Conservation (phyloP, 2,797 vertebrate genomes). For the Rhabdomys pumilio region DNA sequence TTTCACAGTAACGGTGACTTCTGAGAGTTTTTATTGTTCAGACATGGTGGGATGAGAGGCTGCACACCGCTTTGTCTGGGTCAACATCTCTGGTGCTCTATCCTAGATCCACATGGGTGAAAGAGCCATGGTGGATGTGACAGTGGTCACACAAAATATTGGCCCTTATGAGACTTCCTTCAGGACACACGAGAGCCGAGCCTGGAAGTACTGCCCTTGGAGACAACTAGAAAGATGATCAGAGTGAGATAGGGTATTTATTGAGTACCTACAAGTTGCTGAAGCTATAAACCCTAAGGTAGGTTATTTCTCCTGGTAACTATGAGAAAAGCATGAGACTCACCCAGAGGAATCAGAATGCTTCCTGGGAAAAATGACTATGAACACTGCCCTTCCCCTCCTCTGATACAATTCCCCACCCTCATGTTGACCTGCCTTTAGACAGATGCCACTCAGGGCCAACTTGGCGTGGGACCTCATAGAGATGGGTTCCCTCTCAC, state of each 20-base stretch:
- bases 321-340: background rate
- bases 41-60: background rate
- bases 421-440: background rate
- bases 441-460: too few species aligned
- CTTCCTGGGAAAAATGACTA: too few species aligned
- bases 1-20: constrained; percentile 89
- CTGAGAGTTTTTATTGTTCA: constrained; percentile 80
- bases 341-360: background rate
- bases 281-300: background rate
- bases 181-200: background rate
- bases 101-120: background rate
- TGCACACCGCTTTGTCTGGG: background rate
- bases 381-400: background rate
- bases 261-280: background rate
- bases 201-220: background rate
- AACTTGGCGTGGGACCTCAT: background rate
- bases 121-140: fast-evolving
- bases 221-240: background rate
- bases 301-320: background rate
- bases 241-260: background rate
- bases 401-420: background rate
- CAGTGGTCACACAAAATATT: background rate
- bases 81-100: background rate
- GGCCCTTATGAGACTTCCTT: background rate
- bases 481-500: background rate